Conservation (phyloP, 1,140 invertebrate genomes). For the Nixonia krombeini region DNA sequence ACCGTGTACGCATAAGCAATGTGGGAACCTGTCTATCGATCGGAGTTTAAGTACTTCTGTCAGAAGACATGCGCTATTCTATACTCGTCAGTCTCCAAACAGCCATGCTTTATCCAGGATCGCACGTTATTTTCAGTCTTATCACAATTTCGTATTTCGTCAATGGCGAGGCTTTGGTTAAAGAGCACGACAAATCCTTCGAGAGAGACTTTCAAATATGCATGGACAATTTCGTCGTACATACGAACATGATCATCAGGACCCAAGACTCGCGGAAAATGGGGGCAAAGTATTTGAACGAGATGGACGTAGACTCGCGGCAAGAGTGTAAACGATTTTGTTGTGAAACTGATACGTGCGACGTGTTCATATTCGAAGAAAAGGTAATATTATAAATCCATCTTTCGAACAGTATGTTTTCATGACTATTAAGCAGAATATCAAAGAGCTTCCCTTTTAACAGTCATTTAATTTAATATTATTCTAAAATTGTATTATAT, state of each 20-base stretch:
- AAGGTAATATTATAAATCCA: constrained; percentile 76
- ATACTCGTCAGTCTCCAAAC: constrained; percentile 18
- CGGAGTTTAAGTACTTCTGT: constrained; percentile 1
- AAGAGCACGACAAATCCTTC: constrained; percentile 46
- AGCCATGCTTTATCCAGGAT: constrained; percentile 56
- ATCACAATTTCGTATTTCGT: constrained; percentile 51
- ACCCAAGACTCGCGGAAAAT: constrained; percentile 88
- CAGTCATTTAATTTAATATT: too few relatives aligned
- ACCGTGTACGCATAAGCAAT: background rate
- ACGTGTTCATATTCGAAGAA: constrained; percentile 93
- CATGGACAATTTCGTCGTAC: constrained; percentile 85
- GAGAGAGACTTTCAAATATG: constrained; percentile 58
- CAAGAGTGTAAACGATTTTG: constrained; percentile 88
- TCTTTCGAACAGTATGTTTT: too few relatives aligned
- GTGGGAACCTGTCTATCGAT: constrained; percentile 39
- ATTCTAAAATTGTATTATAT: too few relatives aligned
- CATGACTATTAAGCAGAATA: too few relatives aligned
- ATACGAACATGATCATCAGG: constrained; percentile 90
- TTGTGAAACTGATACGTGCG: constrained; percentile 88
- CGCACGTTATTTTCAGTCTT: constrained; percentile 54
- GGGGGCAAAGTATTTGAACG: constrained; percentile 91
- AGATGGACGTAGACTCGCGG: constrained; percentile 82
- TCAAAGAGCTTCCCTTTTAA: too few relatives aligned
- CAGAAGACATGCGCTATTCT: constrained; percentile 30
- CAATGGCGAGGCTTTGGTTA: constrained; percentile 41